Percentiles rank a stretch among this genome's conserved stretches.
phyloP scores from a whole-genome alignment of 2,888 invertebrate genomes.

The Melieria picta region DNA sequence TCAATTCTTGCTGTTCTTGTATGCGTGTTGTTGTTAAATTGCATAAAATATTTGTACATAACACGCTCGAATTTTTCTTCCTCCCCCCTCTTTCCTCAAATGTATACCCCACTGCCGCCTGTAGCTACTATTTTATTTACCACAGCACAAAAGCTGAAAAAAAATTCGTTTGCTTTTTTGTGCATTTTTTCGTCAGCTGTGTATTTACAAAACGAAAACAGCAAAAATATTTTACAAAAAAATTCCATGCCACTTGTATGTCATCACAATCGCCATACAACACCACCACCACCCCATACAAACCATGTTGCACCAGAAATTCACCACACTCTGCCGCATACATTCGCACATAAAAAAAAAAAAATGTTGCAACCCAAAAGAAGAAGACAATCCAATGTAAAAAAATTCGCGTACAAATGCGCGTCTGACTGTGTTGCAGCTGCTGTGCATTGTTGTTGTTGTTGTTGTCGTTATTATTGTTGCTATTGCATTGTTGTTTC shows the following conservation, averaged over 20 bases:
- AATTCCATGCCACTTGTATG: conserved; percentile 46
- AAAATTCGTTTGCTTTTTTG: too few species aligned
- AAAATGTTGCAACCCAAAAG: neutral
- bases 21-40: too few species aligned
- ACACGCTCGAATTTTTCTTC: too few species aligned
- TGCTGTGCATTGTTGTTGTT: neutral
- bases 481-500: neutral
- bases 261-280: neutral
- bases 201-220: too few species aligned
- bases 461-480: neutral
- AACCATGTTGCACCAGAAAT: neutral
- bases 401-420: conserved; percentile 6
- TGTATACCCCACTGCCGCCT: too few species aligned
- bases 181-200: too few species aligned
- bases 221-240: neutral
- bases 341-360: neutral
- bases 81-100: too few species aligned
- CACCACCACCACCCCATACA: neutral
- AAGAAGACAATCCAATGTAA: neutral
- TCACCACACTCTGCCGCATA: neutral
- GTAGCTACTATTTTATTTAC: too few species aligned
- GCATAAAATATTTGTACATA: too few species aligned
- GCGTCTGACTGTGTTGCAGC: conserved; percentile 11
- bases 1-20: too few species aligned
- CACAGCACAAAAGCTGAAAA: too few species aligned